These are phyloP conservation scores for Troglohyphantes excavatus DNA, from an alignment of 2,888 invertebrate genomes.

Conservation along the genomic window DNA sequence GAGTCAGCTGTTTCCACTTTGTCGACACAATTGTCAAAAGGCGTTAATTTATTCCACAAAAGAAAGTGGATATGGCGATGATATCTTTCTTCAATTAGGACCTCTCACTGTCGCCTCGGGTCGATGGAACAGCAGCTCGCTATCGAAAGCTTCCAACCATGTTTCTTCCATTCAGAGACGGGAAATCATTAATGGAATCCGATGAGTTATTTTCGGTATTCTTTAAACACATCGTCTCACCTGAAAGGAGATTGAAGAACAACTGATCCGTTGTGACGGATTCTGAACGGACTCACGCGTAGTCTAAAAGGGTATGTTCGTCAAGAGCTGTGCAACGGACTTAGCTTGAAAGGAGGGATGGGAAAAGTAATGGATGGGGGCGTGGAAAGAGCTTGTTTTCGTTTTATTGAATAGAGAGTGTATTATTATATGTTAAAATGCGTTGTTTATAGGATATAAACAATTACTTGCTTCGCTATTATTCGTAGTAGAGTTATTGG, in stretches of 20 bases:
- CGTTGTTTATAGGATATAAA: no score
- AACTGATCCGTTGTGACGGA: slow-evolving; percentile 7
- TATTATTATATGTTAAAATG: no score
- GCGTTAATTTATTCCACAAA: background rate
- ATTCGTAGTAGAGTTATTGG: no score
- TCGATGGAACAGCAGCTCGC: slow-evolving; percentile 8
- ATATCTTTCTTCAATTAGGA: slow-evolving; percentile 30
- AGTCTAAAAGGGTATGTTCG: no score
- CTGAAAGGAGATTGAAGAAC: slow-evolving; percentile 2
- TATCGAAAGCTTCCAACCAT: slow-evolving; percentile 39
- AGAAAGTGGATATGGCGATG: slow-evolving; percentile 9
- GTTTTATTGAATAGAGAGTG: no score
- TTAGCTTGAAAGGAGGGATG: slow-evolving; percentile 6
- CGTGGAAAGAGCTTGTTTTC: no score
- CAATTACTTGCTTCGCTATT: no score
- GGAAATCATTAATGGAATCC: slow-evolving; percentile 49
- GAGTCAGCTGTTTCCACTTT: background rate
- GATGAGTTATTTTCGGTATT: slow-evolving; percentile 37
- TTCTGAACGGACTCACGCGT: background rate
- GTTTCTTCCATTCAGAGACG: slow-evolving; percentile 19
- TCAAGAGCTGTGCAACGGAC: background rate
- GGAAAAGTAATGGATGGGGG: background rate
- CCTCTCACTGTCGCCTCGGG: background rate
- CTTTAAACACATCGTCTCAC: slow-evolving; percentile 47
- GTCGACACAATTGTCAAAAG: background rate